Percentiles rank a stretch among this genome's conserved stretches.
These are phyloP conservation scores for Heliconius congener DNA, from an alignment of 1,140 invertebrate species.

Conservation along the genomic window DNA sequence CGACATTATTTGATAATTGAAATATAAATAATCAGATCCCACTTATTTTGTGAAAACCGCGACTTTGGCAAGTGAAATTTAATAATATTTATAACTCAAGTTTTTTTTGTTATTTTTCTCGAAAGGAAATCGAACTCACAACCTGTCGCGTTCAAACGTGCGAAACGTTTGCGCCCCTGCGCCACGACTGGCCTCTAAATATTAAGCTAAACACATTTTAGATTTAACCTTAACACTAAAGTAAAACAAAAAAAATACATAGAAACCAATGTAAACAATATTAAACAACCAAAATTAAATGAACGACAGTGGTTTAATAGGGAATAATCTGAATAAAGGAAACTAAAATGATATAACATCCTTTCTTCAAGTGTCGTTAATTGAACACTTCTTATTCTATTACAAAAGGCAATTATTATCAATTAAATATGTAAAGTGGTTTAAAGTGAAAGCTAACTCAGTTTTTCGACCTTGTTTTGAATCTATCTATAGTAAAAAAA, in stretches of 20 bases:
- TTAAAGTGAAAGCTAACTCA: slow-evolving; percentile 8
- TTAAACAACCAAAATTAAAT: background rate
- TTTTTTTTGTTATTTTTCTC: no score
- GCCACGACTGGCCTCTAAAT: no score
- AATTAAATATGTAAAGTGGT: slow-evolving; percentile 20
- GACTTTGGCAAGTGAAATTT: background rate
- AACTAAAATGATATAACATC: slow-evolving; percentile 11
- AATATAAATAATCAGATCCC: background rate
- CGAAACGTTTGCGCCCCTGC: no score
- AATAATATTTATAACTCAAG: background rate
- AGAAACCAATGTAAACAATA: background rate
- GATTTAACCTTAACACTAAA: background rate
- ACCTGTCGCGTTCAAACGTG: no score
- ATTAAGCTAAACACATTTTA: no score
- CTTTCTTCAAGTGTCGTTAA: slow-evolving; percentile 24
- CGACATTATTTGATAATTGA: slow-evolving; percentile 14
- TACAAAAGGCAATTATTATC: slow-evolving; percentile 23
- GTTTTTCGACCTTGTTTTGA: background rate
- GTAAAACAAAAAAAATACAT: background rate
- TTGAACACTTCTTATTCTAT: slow-evolving; percentile 17
- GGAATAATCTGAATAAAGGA: background rate
- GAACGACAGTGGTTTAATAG: background rate
- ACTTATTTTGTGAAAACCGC: background rate
- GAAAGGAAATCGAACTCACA: no score
- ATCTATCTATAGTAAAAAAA: background rate